phyloP scores from a whole-genome alignment of 1,140 invertebrate species.

The Vollenhovia emeryi region DNA sequence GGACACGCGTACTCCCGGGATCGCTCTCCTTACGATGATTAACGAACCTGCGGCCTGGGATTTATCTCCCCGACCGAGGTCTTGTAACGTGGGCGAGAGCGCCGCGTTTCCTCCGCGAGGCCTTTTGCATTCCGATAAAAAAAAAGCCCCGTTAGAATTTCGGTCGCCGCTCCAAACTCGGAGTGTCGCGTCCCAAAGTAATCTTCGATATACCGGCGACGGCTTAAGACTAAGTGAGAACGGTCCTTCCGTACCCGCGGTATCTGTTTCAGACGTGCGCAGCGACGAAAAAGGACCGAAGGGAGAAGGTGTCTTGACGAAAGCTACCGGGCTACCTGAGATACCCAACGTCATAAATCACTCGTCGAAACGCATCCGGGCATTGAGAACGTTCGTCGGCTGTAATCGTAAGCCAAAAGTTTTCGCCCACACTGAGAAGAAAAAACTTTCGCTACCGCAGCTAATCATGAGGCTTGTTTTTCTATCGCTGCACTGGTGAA shows the following conservation, averaged over 20 bases:
- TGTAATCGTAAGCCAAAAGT: too few species aligned
- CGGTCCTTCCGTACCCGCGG: too few species aligned
- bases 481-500: too few species aligned
- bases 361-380: not conserved
- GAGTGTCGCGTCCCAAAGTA: not conserved
- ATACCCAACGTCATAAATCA: constrained; percentile 19
- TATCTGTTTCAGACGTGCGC: constrained; percentile 8
- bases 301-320: constrained; percentile 8
- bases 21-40: constrained; percentile 38
- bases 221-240: not conserved
- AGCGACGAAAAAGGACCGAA: not conserved
- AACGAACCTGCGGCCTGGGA: constrained; percentile 18
- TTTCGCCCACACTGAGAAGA: too few species aligned
- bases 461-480: too few species aligned
- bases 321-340: constrained; percentile 29
- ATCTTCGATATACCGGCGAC: not conserved
- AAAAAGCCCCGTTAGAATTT: constrained; percentile 17
- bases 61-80: constrained; percentile 45
- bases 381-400: not conserved
- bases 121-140: constrained; percentile 15
- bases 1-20: constrained; percentile 52
- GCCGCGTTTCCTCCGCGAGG: constrained; percentile 7
- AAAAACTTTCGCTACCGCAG: too few species aligned
- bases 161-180: not conserved
- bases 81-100: constrained; percentile 37